phyloP scores from a whole-genome alignment of 2,888 invertebrate genomes.

The Phragmatobia fuliginosa region DNA sequence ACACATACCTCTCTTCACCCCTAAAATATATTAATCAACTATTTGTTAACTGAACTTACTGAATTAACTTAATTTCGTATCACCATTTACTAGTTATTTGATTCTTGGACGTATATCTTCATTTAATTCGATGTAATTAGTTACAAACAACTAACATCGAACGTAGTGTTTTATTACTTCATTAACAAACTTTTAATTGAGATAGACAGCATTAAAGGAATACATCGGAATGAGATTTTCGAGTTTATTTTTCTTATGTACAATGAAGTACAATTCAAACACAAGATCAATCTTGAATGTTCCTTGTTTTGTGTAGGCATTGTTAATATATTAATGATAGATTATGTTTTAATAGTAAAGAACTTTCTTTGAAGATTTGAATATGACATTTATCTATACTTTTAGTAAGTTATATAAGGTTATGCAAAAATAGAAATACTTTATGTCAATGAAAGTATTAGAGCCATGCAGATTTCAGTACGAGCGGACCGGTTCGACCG shows the following conservation, averaged over 20 bases:
- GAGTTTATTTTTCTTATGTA: conserved; percentile 2
- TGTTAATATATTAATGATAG: not conserved
- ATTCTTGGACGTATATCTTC: not conserved
- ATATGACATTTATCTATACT: too few species aligned
- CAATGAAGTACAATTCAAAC: too few species aligned
- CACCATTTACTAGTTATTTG: not conserved
- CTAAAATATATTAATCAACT: too few species aligned
- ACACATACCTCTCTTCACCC: too few species aligned
- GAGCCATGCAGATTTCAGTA: too few species aligned
- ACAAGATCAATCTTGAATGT: too few species aligned
- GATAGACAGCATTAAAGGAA: conserved; percentile 5
- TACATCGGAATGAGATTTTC: not conserved
- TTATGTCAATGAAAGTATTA: not conserved
- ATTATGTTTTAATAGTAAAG: not conserved
- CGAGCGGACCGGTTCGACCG: too few species aligned
- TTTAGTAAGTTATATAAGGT: not conserved
- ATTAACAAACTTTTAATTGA: conserved; percentile 23
- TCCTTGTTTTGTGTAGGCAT: conserved; percentile 4
- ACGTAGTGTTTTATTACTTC: conserved; percentile 16
- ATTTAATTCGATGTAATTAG: not conserved
- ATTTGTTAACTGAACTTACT: not conserved
- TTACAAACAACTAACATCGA: conserved; percentile 8
- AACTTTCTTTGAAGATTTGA: not conserved
- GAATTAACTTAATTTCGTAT: too few species aligned
- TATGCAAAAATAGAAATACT: not conserved